Evolutionary conservation across 2,888 invertebrate species (phyloP).

Genomic region (Drosophila anomelani): DNA sequence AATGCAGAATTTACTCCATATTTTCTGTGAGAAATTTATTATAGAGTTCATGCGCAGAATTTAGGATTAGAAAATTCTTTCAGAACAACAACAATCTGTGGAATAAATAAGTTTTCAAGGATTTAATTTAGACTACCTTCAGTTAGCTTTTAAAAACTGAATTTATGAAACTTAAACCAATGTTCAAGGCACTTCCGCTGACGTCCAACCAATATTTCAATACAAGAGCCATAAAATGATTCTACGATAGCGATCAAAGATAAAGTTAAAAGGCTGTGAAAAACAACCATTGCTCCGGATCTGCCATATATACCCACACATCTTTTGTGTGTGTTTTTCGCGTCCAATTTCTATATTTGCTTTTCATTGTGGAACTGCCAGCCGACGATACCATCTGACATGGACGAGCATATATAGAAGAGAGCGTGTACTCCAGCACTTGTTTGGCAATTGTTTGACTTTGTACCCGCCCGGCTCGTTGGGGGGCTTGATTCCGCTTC

Average conservation of each 20-base stretch:
- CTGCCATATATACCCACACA: not conserved
- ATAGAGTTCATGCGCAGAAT: too few species aligned
- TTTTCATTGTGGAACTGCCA: slow-evolving; percentile 13
- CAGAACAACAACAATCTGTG: not conserved
- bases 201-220: slow-evolving; percentile 9
- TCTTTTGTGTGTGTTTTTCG: slow-evolving; percentile 1
- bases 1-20: too few species aligned
- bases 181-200: slow-evolving; percentile 6
- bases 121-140: not conserved
- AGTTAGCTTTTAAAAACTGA: not conserved
- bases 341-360: slow-evolving; percentile 18
- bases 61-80: too few species aligned
- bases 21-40: too few species aligned
- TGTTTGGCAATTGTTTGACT: slow-evolving; percentile 52
- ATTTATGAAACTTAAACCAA: not conserved
- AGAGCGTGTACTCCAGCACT: slow-evolving; percentile 4
- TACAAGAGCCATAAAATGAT: slow-evolving; percentile 11
- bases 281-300: slow-evolving; percentile 8
- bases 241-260: slow-evolving; percentile 13
- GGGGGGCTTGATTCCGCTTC: slow-evolving; percentile 49
- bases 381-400: slow-evolving; percentile 29
- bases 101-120: not conserved
- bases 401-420: slow-evolving; percentile 1
- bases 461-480: slow-evolving; percentile 52
- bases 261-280: slow-evolving; percentile 20